Evolutionary conservation across 23 tunicate species (phyloP).

Genomic region (Styela clava): DNA sequence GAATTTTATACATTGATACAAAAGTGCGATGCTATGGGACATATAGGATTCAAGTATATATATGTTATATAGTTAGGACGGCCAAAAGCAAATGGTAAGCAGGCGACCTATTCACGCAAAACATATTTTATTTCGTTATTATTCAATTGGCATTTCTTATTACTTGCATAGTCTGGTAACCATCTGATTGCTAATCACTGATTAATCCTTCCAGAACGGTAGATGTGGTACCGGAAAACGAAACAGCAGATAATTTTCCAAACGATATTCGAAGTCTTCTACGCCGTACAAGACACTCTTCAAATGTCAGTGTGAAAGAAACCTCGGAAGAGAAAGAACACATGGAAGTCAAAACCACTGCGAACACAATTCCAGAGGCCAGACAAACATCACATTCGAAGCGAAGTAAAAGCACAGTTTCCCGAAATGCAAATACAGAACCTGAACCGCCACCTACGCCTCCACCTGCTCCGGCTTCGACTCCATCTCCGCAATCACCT

Average conservation of each 20-base stretch:
- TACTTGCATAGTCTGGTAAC: no score
- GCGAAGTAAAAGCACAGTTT: background rate
- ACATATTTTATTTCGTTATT: no score
- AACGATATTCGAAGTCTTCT: conserved; percentile 10
- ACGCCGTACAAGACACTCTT: background rate
- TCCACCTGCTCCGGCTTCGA: conserved; percentile 6
- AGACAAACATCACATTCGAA: background rate
- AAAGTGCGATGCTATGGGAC: no score
- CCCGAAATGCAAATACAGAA: background rate
- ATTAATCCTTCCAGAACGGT: conserved; percentile 10
- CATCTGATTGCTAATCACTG: no score
- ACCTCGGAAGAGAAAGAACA: background rate
- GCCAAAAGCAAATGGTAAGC: no score
- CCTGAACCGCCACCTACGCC: background rate
- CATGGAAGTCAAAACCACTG: background rate
- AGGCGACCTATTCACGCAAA: no score
- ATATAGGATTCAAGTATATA: no score
- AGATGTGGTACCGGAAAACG: background rate
- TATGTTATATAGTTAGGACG: no score
- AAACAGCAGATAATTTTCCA: background rate
- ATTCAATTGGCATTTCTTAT: no score
- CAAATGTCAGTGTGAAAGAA: background rate
- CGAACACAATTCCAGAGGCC: background rate
- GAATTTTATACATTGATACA: no score
- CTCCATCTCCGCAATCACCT: conserved; percentile 2